These are phyloP conservation scores for Mechanitis messenoides DNA, from an alignment of 2,888 invertebrate genomes.

Conservation along the genomic window DNA sequence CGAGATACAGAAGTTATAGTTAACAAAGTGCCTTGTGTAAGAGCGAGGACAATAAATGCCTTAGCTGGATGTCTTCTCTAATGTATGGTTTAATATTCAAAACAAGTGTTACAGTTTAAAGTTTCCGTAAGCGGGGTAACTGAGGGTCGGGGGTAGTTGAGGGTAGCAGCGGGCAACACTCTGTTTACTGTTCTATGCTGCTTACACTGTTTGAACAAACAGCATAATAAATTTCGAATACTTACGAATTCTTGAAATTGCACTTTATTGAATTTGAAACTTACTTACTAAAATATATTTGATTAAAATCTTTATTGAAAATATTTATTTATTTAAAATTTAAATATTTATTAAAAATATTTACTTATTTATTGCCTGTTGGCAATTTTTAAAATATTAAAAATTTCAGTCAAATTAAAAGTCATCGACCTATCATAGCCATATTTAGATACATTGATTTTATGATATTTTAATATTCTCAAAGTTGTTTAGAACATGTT, in stretches of 20 bases:
- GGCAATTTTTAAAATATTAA: too few relatives aligned
- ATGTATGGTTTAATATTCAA: constrained; percentile 31
- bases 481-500: too few relatives aligned
- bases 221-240: neutral
- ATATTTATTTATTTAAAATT: too few relatives aligned
- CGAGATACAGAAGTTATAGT: constrained; percentile 2
- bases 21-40: neutral
- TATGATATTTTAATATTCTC: too few relatives aligned
- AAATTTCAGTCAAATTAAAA: too few relatives aligned
- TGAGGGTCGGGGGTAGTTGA: neutral
- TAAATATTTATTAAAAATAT: too few relatives aligned
- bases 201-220: neutral
- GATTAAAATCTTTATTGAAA: too few relatives aligned
- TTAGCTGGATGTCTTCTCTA: constrained; percentile 19
- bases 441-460: too few relatives aligned
- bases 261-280: neutral
- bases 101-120: constrained; percentile 28
- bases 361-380: too few relatives aligned
- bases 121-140: constrained; percentile 7
- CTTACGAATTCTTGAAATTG: neutral
- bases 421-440: too few relatives aligned
- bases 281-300: too few relatives aligned
- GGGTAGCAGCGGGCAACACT: constrained; percentile 3
- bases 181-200: neutral
- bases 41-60: constrained; percentile 25